These are phyloP conservation scores for Myotis pilosus DNA, from an alignment of 2,797 vertebrate genomes.

Conservation along the genomic window DNA sequence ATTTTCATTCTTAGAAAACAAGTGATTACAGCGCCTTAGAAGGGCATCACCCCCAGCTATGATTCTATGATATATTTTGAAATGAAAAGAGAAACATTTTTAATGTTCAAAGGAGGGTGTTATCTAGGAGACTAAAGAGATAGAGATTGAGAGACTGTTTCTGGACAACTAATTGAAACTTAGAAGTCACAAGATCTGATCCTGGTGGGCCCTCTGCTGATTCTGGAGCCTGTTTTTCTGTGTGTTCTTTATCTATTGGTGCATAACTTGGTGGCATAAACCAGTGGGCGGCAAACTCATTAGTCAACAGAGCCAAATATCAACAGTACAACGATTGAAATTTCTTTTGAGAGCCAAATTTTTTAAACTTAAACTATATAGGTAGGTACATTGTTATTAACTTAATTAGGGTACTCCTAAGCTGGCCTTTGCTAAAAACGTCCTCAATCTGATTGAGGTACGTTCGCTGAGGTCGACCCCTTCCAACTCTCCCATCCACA, in stretches of 20 bases:
- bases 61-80: neutral
- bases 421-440: too few species aligned
- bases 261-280: neutral
- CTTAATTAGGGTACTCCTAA: too few species aligned
- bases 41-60: neutral
- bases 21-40: neutral
- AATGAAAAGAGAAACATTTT: neutral
- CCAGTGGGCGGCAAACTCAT: neutral
- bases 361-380: too few species aligned
- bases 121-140: neutral
- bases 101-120: neutral
- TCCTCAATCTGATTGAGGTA: too few species aligned
- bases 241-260: neutral
- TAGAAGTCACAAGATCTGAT: neutral
- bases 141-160: neutral
- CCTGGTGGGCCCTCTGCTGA: neutral
- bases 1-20: conserved; percentile 2
- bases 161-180: neutral
- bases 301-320: too few species aligned
- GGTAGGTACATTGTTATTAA: too few species aligned
- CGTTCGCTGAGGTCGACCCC: too few species aligned
- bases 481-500: too few species aligned
- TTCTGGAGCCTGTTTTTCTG: neutral
- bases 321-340: too few species aligned
- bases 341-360: too few species aligned